phyloP scores from a whole-genome alignment of 2,113 vertebrate species.

The Tichodroma muraria region DNA sequence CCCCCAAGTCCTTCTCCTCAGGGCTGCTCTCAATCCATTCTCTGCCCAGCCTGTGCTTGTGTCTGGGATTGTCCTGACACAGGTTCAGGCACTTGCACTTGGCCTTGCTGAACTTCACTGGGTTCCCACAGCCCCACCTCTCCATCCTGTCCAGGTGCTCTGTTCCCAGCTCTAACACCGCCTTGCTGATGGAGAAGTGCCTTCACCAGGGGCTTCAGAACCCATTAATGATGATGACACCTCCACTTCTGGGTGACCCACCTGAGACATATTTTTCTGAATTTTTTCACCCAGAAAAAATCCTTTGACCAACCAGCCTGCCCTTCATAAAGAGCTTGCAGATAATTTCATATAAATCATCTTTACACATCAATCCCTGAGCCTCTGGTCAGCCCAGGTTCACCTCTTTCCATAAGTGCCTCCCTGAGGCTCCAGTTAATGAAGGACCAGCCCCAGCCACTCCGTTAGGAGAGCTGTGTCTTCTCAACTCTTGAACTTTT shows the following conservation, averaged over 20 bases:
- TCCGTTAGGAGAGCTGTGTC: background rate
- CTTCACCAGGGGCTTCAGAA: background rate
- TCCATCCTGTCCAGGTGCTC: background rate
- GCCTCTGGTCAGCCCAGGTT: background rate
- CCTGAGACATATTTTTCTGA: background rate
- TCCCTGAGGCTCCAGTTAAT: background rate
- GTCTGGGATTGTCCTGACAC: background rate
- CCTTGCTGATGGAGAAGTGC: background rate
- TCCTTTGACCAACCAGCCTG: background rate
- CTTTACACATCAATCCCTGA: background rate
- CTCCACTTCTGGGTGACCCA: background rate
- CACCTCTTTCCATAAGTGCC: background rate
- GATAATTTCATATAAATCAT: background rate
- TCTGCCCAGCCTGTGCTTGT: background rate
- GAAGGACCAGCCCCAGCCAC: background rate
- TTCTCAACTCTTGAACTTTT: background rate
- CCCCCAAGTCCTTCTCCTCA: background rate
- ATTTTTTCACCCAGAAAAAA: background rate
- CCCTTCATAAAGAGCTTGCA: background rate
- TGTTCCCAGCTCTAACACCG: background rate
- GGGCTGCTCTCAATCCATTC: background rate
- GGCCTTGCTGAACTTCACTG: background rate
- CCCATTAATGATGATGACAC: background rate
- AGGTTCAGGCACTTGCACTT: background rate
- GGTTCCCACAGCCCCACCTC: background rate